Evolutionary conservation across 2,113 vertebrate species (phyloP), one percentile per base, ranked within the genome.

Genomic region (Lontra canadensis): DNA sequence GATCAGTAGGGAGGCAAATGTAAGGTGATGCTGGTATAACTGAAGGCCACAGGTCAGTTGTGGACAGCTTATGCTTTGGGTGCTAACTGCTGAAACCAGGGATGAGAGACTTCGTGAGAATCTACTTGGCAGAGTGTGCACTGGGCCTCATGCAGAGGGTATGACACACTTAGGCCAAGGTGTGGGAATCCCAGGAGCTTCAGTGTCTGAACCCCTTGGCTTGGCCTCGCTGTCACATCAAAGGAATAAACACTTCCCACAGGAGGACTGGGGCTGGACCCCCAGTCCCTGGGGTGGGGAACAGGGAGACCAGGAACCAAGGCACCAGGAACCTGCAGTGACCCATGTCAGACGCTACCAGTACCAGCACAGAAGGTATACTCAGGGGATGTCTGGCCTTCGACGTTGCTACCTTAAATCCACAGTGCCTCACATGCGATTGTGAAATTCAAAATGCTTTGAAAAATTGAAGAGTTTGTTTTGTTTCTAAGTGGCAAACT

Each of bases 401-500:
- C 39, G 73, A n/a, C 1, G 0, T 39, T 74, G 7, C 39, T 90
- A 55, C 78, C 80, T 57, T 65, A 82, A 71, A 73, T 49, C 49
- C 36, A 78, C 23, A 69, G 31, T 42, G 49, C 5, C 26, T 79
- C 69, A 63, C 11, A 31, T 92, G 17, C 36, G 49, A 63, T 14
- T 39, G 10, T 49, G n/a, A 92, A 80, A 89, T 47, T 80, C 65
- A 88, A 5, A 49, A 84, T 31, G 4, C 20, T 85, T 36, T 36
- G 36, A 42, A 69, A 80, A 81, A 47, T 25, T 57, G 31, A 39
- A 63, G n/a, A 34, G 34, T 11, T n/a, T 67, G 13, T 67, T 85
- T 90, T 79, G 36, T 57, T 90, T 90, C 29, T 20, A 76, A 86
- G 63, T 25, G 4, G 85, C 42, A 69, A 57, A 82, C 57, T 76